Conservation (phyloP, 2,797 vertebrate genomes). For the Tokudaia tokunoshimensis region DNA sequence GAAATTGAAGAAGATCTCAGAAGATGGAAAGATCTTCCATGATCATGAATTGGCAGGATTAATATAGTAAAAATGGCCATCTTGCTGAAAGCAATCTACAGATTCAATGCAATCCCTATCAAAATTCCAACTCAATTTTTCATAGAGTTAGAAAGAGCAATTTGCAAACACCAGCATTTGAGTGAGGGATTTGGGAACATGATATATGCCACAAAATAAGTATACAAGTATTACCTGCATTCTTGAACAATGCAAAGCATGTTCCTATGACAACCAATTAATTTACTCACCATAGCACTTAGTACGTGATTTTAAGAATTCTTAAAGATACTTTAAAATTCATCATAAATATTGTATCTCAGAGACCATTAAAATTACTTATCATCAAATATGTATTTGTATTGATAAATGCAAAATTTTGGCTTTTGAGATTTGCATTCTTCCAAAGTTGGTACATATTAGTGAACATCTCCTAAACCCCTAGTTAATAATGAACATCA, state of each 20-base stretch:
- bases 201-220: neutral
- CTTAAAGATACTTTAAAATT: slow-evolving; percentile 23
- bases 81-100: too few species aligned
- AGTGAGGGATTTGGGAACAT: neutral
- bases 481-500: neutral
- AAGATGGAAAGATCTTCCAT: too few species aligned
- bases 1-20: too few species aligned
- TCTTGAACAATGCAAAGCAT: neutral
- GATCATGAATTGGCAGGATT: too few species aligned
- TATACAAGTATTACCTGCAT: neutral
- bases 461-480: neutral
- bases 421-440: neutral
- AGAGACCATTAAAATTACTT: slow-evolving; percentile 21
- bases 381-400: neutral
- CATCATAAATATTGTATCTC: slow-evolving; percentile 28
- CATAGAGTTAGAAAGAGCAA: too few species aligned
- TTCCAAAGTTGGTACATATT: neutral
- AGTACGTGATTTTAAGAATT: neutral
- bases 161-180: neutral
- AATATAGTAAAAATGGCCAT: too few species aligned
- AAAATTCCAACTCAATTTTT: too few species aligned
- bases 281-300: neutral
- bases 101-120: too few species aligned
- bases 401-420: neutral
- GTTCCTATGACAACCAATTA: neutral